Evolutionary conservation across 2,113 vertebrate species (phyloP).

Genomic region (Gallinago undulata): DNA sequence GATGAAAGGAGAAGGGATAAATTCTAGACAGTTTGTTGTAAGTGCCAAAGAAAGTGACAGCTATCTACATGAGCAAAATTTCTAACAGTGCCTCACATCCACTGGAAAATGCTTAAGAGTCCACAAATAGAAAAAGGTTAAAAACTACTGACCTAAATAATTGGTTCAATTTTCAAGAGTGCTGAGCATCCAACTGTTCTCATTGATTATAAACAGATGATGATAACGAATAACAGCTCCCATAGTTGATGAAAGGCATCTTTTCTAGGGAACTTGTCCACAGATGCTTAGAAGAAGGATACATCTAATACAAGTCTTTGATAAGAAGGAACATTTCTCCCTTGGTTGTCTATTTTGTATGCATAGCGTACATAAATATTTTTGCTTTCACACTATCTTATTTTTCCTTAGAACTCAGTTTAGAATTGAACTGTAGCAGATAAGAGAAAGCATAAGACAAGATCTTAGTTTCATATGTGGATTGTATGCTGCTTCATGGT

Average conservation of each 20-base stretch:
- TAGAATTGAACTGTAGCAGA: slow-evolving; percentile 11
- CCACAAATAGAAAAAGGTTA: slow-evolving; percentile 63
- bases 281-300: slow-evolving; percentile 45
- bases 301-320: slow-evolving; percentile 51
- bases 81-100: not conserved
- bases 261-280: slow-evolving; percentile 52
- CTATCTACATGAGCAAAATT: slow-evolving; percentile 27
- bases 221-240: slow-evolving; percentile 67
- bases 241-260: slow-evolving; percentile 53
- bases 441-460: slow-evolving; percentile 24
- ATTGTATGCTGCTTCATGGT: not conserved
- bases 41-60: slow-evolving; percentile 37
- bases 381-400: slow-evolving; percentile 33
- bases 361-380: slow-evolving; percentile 17
- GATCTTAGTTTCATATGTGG: not conserved
- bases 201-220: slow-evolving; percentile 69
- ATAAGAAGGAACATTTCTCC: slow-evolving; percentile 52
- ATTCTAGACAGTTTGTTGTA: slow-evolving; percentile 25
- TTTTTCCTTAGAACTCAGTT: slow-evolving; percentile 21
- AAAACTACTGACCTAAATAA: slow-evolving; percentile 69
- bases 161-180: slow-evolving; percentile 67
- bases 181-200: slow-evolving; percentile 60
- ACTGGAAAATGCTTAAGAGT: slow-evolving; percentile 51
- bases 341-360: slow-evolving; percentile 54
- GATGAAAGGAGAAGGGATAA: slow-evolving; percentile 1